Percentiles rank a stretch among this genome's conserved stretches.
Conservation (phyloP, 2,797 vertebrate genomes). For the Myotis pilosus region DNA sequence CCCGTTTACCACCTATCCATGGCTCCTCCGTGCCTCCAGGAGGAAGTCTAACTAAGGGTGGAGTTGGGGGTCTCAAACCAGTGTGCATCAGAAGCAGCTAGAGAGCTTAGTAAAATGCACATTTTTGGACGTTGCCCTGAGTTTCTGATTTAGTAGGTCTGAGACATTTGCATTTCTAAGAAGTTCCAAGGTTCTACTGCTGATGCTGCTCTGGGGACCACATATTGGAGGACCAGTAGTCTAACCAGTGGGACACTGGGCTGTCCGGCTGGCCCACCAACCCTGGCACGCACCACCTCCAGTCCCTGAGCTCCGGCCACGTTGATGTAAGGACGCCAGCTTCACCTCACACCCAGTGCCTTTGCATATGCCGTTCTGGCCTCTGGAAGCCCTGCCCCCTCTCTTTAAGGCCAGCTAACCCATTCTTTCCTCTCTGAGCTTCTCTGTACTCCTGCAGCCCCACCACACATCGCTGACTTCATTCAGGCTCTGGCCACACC, state of each 20-base stretch:
- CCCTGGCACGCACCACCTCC: not conserved
- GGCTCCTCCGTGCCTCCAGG: not conserved
- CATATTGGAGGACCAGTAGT: not conserved
- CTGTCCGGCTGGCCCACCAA: not conserved
- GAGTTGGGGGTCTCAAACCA: not conserved
- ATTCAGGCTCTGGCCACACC: rapidly evolving
- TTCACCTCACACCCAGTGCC: not conserved
- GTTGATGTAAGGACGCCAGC: not conserved
- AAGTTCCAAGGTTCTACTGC: not conserved
- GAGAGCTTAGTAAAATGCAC: not conserved
- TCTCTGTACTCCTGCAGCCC: not conserved
- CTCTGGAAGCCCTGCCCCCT: not conserved
- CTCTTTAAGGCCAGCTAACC: not conserved
- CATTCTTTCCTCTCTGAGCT: not conserved
- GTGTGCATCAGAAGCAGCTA: not conserved
- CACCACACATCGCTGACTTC: rapidly evolving
- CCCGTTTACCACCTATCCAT: not conserved
- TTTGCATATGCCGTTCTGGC: not conserved
- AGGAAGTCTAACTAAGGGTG: not conserved
- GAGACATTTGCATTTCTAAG: not conserved
- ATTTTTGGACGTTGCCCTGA: not conserved
- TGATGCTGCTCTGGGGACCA: not conserved
- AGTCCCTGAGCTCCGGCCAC: not conserved
- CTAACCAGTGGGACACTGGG: not conserved
- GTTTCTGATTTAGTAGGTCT: not conserved